Evolutionary conservation across 2,888 invertebrate species (phyloP).

Genomic region (Papilio demoleus): DNA sequence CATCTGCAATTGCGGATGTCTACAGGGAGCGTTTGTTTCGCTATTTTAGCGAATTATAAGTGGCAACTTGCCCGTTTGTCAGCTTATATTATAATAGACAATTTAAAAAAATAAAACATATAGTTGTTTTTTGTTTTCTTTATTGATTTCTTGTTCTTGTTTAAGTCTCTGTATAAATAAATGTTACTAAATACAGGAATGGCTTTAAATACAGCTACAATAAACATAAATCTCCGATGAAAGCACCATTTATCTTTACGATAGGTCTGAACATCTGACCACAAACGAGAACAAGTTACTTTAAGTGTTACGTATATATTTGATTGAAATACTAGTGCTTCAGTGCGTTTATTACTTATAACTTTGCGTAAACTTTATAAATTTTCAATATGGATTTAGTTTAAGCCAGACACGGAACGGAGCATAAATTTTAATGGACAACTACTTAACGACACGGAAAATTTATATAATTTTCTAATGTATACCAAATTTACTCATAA

Average conservation of each 20-base stretch:
- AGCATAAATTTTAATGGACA: background rate
- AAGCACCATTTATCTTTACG: conserved; percentile 33
- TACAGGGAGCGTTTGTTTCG: no score
- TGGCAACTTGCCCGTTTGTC: no score
- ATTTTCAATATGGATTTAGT: background rate
- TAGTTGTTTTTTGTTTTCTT: background rate
- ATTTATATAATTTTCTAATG: background rate
- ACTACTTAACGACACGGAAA: background rate
- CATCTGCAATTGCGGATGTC: no score
- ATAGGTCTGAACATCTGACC: conserved; percentile 26
- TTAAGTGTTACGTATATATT: conserved; percentile 13
- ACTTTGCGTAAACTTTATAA: background rate
- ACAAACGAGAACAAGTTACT: conserved; percentile 27
- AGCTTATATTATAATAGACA: no score
- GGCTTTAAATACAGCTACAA: conserved; percentile 23
- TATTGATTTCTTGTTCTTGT: background rate
- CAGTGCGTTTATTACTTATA: no score
- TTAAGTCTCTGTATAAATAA: background rate
- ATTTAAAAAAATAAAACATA: background rate
- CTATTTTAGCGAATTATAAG: no score
- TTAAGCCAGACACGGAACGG: background rate
- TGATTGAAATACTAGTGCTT: background rate
- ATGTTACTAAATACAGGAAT: conserved; percentile 7
- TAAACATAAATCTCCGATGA: conserved; percentile 33
- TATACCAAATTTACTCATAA: background rate